These are phyloP conservation scores for Siniperca chuatsi DNA, from an alignment of 2,113 vertebrate genomes.

Conservation along the genomic window DNA sequence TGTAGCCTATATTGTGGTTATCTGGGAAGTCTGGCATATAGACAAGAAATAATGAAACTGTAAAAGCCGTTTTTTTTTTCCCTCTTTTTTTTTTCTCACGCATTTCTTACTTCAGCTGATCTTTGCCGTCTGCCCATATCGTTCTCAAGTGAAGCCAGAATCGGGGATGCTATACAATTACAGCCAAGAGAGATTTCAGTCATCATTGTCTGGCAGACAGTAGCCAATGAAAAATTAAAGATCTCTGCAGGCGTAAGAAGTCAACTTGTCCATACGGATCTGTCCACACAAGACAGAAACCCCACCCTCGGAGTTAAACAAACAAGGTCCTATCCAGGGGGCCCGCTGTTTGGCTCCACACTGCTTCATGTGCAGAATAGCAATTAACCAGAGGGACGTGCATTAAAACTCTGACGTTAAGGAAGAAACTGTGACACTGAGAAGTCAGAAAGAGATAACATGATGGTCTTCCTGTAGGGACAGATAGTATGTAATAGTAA, in stretches of 20 bases:
- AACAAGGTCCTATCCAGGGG: conserved; percentile 68
- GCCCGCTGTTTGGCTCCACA: conserved; percentile 53
- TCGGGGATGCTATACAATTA: conserved; percentile 48
- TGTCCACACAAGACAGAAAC: conserved; percentile 48
- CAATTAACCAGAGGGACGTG: conserved; percentile 64
- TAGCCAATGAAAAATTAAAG: conserved; percentile 73
- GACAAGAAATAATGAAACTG: conserved; percentile 54
- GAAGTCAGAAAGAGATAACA: conserved; percentile 28
- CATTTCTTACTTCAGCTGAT: conserved; percentile 46
- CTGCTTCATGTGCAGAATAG: conserved; percentile 71
- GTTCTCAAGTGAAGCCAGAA: conserved; percentile 12
- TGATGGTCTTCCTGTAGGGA: conserved; percentile 2
- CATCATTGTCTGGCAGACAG: conserved; percentile 68
- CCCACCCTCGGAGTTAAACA: conserved; percentile 66
- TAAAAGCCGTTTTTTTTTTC: conserved; percentile 9
- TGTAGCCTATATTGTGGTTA: conserved; percentile 36
- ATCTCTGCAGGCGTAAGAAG: conserved; percentile 58
- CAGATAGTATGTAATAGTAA: conserved; percentile 16
- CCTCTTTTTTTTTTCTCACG: not conserved
- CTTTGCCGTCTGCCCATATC: conserved; percentile 33
- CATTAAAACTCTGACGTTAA: conserved; percentile 37
- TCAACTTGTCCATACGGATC: conserved; percentile 70
- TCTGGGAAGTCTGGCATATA: conserved; percentile 34
- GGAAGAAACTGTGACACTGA: conserved; percentile 7
- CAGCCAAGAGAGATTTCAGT: conserved; percentile 53